Evolutionary conservation across 2,113 vertebrate species (phyloP).

Genomic region (Hippopotamus amphibius): DNA sequence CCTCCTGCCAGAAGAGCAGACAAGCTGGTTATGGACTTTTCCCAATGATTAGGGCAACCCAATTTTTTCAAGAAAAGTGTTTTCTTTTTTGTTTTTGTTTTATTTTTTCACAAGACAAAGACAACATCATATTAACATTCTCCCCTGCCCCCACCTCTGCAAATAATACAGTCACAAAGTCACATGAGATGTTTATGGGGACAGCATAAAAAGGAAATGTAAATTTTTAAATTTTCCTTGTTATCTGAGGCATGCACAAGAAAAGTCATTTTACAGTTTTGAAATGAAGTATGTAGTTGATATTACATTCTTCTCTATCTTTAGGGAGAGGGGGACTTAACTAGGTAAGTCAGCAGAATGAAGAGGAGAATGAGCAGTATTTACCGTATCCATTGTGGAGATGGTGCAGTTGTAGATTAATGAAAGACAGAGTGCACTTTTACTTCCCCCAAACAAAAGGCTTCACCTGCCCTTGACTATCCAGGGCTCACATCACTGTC

Average conservation of each 20-base stretch:
- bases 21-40: background rate
- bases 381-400: background rate
- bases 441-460: background rate
- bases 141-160: too few relatives aligned
- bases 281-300: background rate
- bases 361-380: background rate
- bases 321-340: background rate
- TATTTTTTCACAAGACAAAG: slow-evolving; percentile 52
- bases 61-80: background rate
- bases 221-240: slow-evolving; percentile 38
- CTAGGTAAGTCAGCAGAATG: background rate
- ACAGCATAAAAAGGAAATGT: slow-evolving; percentile 15
- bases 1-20: background rate
- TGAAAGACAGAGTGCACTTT: background rate
- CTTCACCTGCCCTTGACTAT: background rate
- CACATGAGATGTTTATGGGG: background rate
- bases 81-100: background rate
- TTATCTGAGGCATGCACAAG: background rate
- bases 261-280: slow-evolving; percentile 29
- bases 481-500: background rate
- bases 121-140: slow-evolving; percentile 10
- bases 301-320: background rate
- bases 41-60: background rate
- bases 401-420: background rate
- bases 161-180: background rate